phyloP scores from a whole-genome alignment of 1,140 invertebrate species.

The Bombus confusus region DNA sequence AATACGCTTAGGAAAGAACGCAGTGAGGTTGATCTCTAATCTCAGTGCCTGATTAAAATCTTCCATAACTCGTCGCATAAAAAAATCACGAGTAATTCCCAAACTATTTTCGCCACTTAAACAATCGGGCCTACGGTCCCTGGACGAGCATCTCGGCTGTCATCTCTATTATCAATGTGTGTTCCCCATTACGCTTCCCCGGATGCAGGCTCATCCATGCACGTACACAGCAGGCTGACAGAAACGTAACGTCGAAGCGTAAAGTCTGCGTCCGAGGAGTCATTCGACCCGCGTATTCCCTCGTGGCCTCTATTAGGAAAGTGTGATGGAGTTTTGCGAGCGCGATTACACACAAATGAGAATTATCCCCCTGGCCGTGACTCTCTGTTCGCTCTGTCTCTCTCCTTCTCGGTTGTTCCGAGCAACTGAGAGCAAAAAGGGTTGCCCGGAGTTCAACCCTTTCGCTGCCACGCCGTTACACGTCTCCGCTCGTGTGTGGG shows the following conservation, averaged over 20 bases:
- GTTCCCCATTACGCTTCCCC: slow-evolving; percentile 20
- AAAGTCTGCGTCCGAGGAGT: slow-evolving; percentile 72
- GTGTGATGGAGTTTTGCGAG: slow-evolving; percentile 83
- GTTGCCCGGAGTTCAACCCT: slow-evolving; percentile 51
- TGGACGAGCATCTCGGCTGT: slow-evolving; percentile 34
- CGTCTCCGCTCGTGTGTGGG: slow-evolving; percentile 51
- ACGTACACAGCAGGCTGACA: neutral
- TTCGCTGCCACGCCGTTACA: slow-evolving; percentile 56
- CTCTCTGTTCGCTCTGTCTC: slow-evolving; percentile 46
- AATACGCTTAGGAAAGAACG: neutral
- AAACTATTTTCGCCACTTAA: slow-evolving; percentile 5
- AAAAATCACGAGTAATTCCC: neutral
- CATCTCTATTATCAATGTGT: slow-evolving; percentile 52
- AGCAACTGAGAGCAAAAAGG: slow-evolving; percentile 48
- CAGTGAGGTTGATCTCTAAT: too few species aligned
- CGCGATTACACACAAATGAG: slow-evolving; percentile 83
- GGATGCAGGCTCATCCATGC: slow-evolving; percentile 17
- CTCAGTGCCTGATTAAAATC: neutral
- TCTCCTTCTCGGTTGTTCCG: slow-evolving; percentile 38
- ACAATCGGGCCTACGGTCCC: neutral
- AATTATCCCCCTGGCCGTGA: slow-evolving; percentile 76
- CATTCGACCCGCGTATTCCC: slow-evolving; percentile 62
- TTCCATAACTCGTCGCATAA: neutral
- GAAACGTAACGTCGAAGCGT: slow-evolving; percentile 62
- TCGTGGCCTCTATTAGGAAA: slow-evolving; percentile 82